Base-by-base conservation (phyloP, 64 coral and sea anemone species). In the Hydrozoanthus tunicans region DNA sequence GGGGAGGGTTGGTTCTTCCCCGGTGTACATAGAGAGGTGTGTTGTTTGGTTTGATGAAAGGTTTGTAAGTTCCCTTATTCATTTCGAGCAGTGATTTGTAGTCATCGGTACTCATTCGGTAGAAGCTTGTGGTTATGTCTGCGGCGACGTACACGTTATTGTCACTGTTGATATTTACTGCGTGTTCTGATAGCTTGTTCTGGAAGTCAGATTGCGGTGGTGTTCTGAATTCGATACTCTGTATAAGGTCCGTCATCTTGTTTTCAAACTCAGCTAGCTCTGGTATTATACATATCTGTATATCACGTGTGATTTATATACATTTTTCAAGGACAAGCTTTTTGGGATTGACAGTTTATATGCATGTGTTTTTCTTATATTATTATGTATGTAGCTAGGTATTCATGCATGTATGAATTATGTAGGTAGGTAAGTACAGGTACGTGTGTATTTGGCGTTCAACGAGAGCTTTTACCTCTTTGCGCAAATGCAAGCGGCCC, bases 401-500 rank as follows among this genome's bases (percentile, higher is more conserved):
- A 43, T 43, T 43, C 32, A 43, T 1, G 32, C 32, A 43, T 43
- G 32, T 43, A 43, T 43, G 32, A 1, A 1, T 43, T 43, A 43
- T 43, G 32, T 43, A 43, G 32, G 32, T 43, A 43, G 32, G 32
- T 43, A 43, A 43, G 32, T 1, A 43, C 32, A 43, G 32, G 32
- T 2, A 43, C 32, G 32, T 43, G 20, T 20, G 20, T 20, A 20
- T 20, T 20, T 20, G 20, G 20, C 20, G 20, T 20, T 20, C 20
- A 20, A 20, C 20, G 20, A 20, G 20, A 20, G 20, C 20, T 51
- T 72, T 80, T 61, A 98, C 96, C 91, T 93, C 81, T 95, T 98
- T 1, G 94, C 93, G 56, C 96, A 98, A 58, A 98, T 93, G 11
- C 96, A 98, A 53, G 91, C 91, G 4, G 93, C 96, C 96, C 96